Evolutionary conservation across 2,797 vertebrate genomes (phyloP), one percentile per base, ranked within the genome.

Genomic region (Phyllotis vaccarum): DNA sequence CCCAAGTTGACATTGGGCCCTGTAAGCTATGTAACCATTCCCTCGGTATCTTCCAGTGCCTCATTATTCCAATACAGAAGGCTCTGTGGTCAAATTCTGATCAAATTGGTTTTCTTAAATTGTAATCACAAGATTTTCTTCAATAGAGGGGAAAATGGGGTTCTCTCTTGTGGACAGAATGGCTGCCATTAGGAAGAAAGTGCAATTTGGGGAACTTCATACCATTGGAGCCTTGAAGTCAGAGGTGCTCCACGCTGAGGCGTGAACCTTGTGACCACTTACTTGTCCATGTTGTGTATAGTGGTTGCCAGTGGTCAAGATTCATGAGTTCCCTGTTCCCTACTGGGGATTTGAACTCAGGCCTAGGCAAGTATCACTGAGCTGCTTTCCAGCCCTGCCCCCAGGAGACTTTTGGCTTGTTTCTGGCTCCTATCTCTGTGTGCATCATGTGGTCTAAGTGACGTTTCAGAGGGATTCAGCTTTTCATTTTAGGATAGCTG

Each of bases 21-120:
- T 1, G 6, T 34, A 46, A 78, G 29, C 75, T 52, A 21, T 78
- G 46, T 52, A 52, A 29, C 75, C 46, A 52, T 78, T 52, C 16
- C 43, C 75, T 52, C 16, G 21, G 46, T 49, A 52, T 52, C 31
- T 52, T 70, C 24, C 27, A 92, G 24, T 74, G 27, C 2, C 40
- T 91, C 29, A 2, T 89, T 54, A 34, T 58, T 93, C 88, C 88
- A 97, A 46, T 64, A 87, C 64, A 96, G 40, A 43, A 78, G 80
- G 6, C 94, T 90, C 76, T 96, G 70, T 97, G 90, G 93, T 96
- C 90, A 93, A 96, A 95, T 96, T 86, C 94, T 97, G 93, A 94
- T 78, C 96, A 94, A 93, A 96, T 58, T 88, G 0, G 0, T 96
- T 95, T 29, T 83, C 66, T 72, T 91, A 62, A 34, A 93, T 60